These are phyloP conservation scores for Ia io DNA, from an alignment of 2,113 vertebrate genomes.

Conservation along the genomic window DNA sequence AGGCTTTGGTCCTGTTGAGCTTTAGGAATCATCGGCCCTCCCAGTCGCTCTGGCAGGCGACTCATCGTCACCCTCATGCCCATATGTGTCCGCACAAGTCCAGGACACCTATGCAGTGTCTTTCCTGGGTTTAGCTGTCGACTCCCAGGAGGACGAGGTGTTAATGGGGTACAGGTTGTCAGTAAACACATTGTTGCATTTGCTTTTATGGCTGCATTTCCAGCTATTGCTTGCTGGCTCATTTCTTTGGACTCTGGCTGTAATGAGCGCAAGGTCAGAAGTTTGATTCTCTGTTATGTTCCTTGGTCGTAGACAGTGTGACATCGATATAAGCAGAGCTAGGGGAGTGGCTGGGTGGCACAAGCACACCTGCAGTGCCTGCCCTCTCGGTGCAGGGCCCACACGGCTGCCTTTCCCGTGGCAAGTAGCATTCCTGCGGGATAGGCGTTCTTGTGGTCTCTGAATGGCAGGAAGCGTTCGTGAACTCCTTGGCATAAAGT, in stretches of 20 bases:
- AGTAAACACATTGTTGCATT: neutral
- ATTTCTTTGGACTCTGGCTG: neutral
- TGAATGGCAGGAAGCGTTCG: neutral
- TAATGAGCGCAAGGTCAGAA: neutral
- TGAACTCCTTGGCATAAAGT: neutral
- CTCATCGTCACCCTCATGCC: neutral
- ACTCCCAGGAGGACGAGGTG: neutral
- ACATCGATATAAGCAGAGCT: neutral
- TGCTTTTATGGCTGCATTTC: neutral
- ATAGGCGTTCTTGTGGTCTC: neutral
- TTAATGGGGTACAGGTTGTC: neutral
- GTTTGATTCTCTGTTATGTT: slow-evolving; percentile 17
- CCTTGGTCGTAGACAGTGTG: neutral
- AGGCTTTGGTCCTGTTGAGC: neutral
- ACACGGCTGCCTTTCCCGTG: neutral
- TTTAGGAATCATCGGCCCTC: neutral
- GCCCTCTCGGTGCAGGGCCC: neutral
- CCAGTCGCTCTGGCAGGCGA: neutral
- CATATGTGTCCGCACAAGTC: neutral
- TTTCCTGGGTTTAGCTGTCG: neutral
- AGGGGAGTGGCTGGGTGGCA: neutral
- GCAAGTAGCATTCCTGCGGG: neutral
- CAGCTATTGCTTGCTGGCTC: neutral
- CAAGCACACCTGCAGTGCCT: neutral
- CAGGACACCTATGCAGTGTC: neutral